Base-by-base conservation (phyloP, 2,113 vertebrate genomes). In the Notiomystis cincta region DNA sequence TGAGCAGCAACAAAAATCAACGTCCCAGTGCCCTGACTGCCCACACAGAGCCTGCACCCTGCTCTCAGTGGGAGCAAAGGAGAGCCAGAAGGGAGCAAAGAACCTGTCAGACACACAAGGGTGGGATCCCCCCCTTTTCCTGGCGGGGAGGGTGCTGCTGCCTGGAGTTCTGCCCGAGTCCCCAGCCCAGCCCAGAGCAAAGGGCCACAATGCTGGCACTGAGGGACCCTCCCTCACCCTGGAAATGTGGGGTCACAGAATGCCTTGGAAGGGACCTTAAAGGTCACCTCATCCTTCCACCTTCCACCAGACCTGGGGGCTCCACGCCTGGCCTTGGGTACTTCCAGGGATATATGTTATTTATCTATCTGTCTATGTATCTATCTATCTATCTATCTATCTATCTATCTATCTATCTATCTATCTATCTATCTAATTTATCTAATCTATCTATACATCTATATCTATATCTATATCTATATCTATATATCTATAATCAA, bases 1-100 rank as follows among this genome's bases (percentile, higher is more conserved):
- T 47, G 25, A 40, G 45, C 56, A 81, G 75, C 28, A 62, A 53
- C 90, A 70, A 72, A 93, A 96, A 93, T 66, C 6, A 85, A n/a
- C 62, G 33, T 21, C 73, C 44, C 70, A 6, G 5, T 70, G 92
- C 66, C 87, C 88, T 77, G 51, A 56, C 73, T 93, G 66, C 16
- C 40, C 64, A 3, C n/a, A 1, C 9, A 20, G 69, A 28, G 18
- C 80, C 0, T 47, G 79, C 58, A 11, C 50, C 1, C 16, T 15
- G 6, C 93, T 56, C 38, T 9, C 3, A 61, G 47, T 2, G 4
- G 3, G 6, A 6, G 61, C 24, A 15, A 10, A 54, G 10, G 33
- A 57, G 64, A 77, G 81, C 15, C 42, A 82, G 73, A 31, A 77
- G 40, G 73, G 65, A 95, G 71, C 33, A 30, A 20, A 82, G 66